These are phyloP conservation scores for Nyctibius bracteatus DNA, from an alignment of 2,113 vertebrate genomes.

Conservation along the genomic window DNA sequence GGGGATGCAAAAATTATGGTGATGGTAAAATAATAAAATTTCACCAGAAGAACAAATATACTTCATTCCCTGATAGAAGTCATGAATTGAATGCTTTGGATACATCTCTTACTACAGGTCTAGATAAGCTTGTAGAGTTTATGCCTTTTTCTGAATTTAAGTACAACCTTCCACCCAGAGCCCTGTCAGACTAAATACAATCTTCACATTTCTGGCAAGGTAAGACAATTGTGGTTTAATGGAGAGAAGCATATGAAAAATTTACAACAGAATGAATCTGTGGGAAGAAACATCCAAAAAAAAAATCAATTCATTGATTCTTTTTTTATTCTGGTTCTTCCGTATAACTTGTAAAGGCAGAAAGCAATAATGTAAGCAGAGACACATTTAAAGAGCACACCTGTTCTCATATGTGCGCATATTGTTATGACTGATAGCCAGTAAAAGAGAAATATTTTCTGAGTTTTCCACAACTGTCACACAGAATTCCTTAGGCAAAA, in stretches of 20 bases:
- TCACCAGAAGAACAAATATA: neutral
- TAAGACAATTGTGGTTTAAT: neutral
- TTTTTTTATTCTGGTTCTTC: neutral
- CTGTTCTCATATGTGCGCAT: neutral
- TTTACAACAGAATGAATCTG: neutral
- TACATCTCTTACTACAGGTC: neutral
- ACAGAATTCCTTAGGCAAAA: neutral
- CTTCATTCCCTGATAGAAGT: neutral
- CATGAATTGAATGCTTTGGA: neutral
- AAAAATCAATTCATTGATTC: neutral
- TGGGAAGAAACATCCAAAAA: neutral
- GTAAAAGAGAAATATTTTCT: neutral
- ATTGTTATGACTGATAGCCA: neutral
- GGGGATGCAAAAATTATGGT: neutral
- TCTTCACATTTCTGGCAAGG: neutral
- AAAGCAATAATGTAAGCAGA: neutral
- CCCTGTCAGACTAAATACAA: neutral
- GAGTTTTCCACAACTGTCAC: neutral
- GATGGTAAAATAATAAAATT: neutral
- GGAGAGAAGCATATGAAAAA: neutral
- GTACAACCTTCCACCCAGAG: neutral
- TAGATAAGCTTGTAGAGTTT: neutral
- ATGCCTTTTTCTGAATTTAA: neutral
- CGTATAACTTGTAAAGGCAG: neutral
- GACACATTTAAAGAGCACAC: neutral